Conservation (phyloP, 1,140 invertebrate species). For the Zaprionus tsacasi region DNA sequence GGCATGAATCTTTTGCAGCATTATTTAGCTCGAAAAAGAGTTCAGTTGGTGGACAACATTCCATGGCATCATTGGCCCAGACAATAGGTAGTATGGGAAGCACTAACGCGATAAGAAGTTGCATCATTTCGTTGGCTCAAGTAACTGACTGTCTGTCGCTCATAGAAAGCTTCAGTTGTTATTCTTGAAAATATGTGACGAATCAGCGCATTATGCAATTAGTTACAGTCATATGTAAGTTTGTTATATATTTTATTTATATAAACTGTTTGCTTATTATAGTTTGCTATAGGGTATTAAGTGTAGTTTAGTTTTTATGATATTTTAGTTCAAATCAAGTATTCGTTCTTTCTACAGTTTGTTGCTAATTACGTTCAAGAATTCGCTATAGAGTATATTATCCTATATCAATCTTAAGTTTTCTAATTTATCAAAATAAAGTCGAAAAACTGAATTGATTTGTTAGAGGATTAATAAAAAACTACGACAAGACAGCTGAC, state of each 20-base stretch:
- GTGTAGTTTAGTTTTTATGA: too few relatives aligned
- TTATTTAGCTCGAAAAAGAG: not conserved
- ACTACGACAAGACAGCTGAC: slow-evolving; percentile 3
- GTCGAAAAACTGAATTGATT: not conserved
- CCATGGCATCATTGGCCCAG: not conserved
- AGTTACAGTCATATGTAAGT: not conserved
- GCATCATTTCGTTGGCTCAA: not conserved
- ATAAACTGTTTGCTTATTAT: too few relatives aligned
- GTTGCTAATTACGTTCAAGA: not conserved
- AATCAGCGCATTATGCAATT: not conserved
- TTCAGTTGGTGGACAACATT: not conserved
- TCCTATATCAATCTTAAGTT: not conserved
- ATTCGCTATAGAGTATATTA: too few relatives aligned
- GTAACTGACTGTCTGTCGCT: not conserved
- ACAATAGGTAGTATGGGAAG: not conserved
- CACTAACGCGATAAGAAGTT: not conserved
- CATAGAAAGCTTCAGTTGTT: not conserved
- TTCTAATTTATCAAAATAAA: not conserved
- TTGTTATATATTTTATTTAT: too few relatives aligned
- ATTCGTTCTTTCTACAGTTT: too few relatives aligned
- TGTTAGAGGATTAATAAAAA: slow-evolving; percentile 9
- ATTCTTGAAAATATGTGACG: not conserved
- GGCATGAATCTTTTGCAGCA: not conserved
- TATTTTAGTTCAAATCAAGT: too few relatives aligned
- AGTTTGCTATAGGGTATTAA: too few relatives aligned